Percentiles rank a stretch among this genome's conserved stretches.
These are phyloP conservation scores for Actinia tenebrosa DNA, from an alignment of 64 coral and sea anemone genomes.

Conservation along the genomic window DNA sequence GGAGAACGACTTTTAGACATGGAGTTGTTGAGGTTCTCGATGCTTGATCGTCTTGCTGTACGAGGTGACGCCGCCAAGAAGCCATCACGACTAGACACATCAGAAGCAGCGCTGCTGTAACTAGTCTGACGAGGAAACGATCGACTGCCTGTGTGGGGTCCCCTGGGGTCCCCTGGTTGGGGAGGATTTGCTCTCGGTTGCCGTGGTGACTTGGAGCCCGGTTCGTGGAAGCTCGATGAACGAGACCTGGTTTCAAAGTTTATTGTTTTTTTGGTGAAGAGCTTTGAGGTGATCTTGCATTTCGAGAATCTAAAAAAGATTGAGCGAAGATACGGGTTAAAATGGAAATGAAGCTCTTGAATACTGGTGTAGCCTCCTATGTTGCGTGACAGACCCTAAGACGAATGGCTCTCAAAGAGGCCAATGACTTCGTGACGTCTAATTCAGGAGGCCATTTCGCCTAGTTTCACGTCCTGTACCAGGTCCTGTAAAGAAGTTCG, in stretches of 20 bases:
- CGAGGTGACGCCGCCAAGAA: slow-evolving; percentile 52
- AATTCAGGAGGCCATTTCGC: too few species aligned
- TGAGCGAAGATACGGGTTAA: background rate
- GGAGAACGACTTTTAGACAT: slow-evolving; percentile 28
- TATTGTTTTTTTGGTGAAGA: slow-evolving; percentile 76
- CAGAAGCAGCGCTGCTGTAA: slow-evolving; percentile 46
- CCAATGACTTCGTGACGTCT: too few species aligned
- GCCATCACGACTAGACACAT: slow-evolving; percentile 46
- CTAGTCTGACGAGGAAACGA: slow-evolving; percentile 48
- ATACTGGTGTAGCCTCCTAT: too few species aligned
- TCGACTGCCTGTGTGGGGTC: slow-evolving; percentile 24
- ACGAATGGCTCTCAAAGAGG: too few species aligned
- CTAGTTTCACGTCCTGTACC: too few species aligned
- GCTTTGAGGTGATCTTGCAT: slow-evolving; percentile 90
- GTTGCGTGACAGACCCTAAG: too few species aligned
- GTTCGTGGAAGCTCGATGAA: slow-evolving; percentile 62
- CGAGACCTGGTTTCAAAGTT: slow-evolving; percentile 58
- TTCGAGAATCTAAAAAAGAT: slow-evolving; percentile 55
- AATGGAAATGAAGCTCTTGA: too few species aligned
- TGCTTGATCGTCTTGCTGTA: slow-evolving; percentile 72
- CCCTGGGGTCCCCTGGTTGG: slow-evolving; percentile 45
- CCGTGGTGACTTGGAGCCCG: slow-evolving; percentile 42
- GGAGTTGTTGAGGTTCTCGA: slow-evolving; percentile 55
- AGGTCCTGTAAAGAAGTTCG: too few species aligned
- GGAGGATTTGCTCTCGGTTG: slow-evolving; percentile 59